These are phyloP conservation scores for Pipistrellus nathusii DNA, from an alignment of 2,797 vertebrate genomes.

Conservation along the genomic window DNA sequence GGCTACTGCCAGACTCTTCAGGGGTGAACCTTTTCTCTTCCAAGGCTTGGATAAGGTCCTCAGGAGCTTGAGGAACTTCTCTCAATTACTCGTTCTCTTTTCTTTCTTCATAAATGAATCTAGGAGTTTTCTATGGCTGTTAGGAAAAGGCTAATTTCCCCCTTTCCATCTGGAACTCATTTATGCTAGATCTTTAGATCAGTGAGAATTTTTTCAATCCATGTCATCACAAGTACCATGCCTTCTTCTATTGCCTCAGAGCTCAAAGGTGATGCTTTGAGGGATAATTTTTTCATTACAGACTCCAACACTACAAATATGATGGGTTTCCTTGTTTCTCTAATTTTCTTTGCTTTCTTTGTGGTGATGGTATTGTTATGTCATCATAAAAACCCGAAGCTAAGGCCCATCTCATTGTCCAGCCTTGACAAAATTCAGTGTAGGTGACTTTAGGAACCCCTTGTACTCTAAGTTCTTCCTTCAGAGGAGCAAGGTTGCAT, in stretches of 20 bases:
- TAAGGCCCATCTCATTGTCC: background rate
- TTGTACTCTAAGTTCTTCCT: too few relatives aligned
- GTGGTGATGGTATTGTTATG: conserved; percentile 88
- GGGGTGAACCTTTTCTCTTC: conserved; percentile 82
- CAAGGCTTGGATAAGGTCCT: conserved; percentile 81
- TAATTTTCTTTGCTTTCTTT: conserved; percentile 96
- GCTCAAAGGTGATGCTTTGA: conserved; percentile 88
- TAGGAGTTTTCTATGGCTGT: conserved; percentile 98
- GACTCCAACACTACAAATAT: conserved; percentile 93
- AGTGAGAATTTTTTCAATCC: conserved; percentile 94
- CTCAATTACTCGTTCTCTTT: conserved; percentile 92
- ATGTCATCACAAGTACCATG: conserved; percentile 89
- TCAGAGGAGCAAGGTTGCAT: too few relatives aligned
- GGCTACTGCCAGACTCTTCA: conserved; percentile 65
- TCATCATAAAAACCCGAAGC: too few relatives aligned
- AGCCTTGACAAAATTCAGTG: background rate
- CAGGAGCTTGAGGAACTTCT: conserved; percentile 93
- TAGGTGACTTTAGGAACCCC: too few relatives aligned
- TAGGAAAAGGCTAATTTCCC: conserved; percentile 93
- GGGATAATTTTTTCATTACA: conserved; percentile 91
- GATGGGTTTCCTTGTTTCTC: conserved; percentile 96
- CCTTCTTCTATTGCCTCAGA: conserved; percentile 82
- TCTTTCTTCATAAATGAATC: conserved; percentile 95
- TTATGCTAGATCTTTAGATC: conserved; percentile 96
- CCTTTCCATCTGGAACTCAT: conserved; percentile 90